Conservation (phyloP, 2,113 vertebrate genomes). For the Upupa epops region DNA sequence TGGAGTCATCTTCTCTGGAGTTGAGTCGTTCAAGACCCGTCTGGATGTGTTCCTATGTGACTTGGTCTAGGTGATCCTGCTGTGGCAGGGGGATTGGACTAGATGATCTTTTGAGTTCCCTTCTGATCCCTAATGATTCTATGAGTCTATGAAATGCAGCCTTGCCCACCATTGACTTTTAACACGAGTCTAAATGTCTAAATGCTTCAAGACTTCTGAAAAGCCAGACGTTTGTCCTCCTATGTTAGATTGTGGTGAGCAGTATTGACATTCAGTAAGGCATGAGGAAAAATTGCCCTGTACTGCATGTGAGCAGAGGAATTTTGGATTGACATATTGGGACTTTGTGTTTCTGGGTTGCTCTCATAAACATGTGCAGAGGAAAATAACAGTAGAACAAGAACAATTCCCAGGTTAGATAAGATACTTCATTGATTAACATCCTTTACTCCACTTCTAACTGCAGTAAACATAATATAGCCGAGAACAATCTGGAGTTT, state of each 20-base stretch:
- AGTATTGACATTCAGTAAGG: neutral
- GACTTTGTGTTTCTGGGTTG: neutral
- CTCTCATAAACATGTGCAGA: neutral
- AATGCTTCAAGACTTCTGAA: neutral
- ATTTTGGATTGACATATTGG: neutral
- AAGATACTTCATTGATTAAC: neutral
- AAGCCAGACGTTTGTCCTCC: neutral
- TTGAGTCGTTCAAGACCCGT: no score
- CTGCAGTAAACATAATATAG: neutral
- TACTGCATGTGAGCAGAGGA: neutral
- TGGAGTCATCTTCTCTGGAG: no score
- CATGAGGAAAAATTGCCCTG: neutral
- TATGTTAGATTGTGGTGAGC: neutral
- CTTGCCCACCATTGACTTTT: neutral
- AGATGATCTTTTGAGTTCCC: no score
- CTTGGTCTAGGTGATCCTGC: no score
- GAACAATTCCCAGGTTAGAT: neutral
- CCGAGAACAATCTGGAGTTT: neutral
- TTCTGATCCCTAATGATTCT: no score
- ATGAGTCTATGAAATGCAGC: fast-evolving
- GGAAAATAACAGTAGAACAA: neutral
- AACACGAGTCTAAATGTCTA: neutral
- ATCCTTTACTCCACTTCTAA: neutral
- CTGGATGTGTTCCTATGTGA: no score
- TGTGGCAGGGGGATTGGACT: no score